Evolutionary conservation across 2,113 vertebrate species (phyloP).

Genomic region (Aphelocoma coerulescens): DNA sequence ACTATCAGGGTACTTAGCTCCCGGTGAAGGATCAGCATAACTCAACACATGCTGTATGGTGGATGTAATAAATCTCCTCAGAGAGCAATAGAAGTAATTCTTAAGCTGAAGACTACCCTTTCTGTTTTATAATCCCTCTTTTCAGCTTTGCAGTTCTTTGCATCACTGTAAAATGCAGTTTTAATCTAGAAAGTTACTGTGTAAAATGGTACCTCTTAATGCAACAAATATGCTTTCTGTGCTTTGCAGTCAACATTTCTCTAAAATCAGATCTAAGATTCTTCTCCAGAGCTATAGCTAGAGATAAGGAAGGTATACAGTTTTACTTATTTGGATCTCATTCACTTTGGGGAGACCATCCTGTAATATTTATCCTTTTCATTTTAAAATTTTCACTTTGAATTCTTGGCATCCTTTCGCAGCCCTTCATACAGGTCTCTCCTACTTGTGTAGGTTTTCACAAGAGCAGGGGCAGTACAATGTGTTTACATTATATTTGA

Average conservation of each 20-base stretch:
- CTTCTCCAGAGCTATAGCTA: background rate
- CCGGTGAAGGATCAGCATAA: background rate
- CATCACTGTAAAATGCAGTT: background rate
- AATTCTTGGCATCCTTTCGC: background rate
- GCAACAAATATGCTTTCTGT: background rate
- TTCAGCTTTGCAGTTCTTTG: conserved; percentile 20
- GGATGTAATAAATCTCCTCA: conserved; percentile 35
- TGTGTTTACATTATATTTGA: background rate
- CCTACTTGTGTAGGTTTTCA: background rate
- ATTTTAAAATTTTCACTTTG: background rate
- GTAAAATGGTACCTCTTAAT: background rate
- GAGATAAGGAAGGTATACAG: background rate
- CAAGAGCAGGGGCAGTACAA: background rate
- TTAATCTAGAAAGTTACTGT: conserved; percentile 7
- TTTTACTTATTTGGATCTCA: background rate
- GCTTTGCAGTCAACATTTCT: background rate
- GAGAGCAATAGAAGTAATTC: conserved; percentile 26
- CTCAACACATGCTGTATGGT: background rate
- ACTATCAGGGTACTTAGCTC: conserved; percentile 19
- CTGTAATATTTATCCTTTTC: background rate
- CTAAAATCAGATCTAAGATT: background rate
- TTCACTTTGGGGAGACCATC: background rate
- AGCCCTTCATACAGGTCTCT: background rate
- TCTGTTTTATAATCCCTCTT: conserved; percentile 18
- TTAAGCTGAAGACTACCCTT: background rate